Evolutionary conservation across 2,888 invertebrate genomes (phyloP), one percentile per base, ranked within the genome.

Genomic region (Drepana falcataria): DNA sequence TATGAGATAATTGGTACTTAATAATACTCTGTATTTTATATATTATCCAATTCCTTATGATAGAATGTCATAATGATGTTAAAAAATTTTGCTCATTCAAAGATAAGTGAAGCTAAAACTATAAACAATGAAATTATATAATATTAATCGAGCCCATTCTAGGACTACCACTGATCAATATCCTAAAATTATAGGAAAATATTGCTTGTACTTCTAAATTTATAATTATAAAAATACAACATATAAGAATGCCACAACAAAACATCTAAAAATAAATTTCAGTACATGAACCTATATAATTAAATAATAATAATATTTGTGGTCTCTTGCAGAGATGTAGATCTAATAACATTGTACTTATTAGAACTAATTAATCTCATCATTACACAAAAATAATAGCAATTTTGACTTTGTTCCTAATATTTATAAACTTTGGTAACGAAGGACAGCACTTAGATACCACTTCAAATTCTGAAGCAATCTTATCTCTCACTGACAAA

Each of bases 371-470:
- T 41, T 40, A 48, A 44, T 44, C 48, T 48, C 40, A 51, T 34
- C 37, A 34, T 40, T 51, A 40, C 21, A 35, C 34, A 40, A 33
- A 49, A 34, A 51, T 33, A 40, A 34, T 40, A 3, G 34, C 34
- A 41, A 51, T 51, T 48, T 47, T 34, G 33, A 49, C 52, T 60
- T 44, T 44, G 44, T 44, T 54, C 53, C 54, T 59, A 59, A 63
- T 59, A 63, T 59, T 61, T 59, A 52, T 59, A 64, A 59, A 63
- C 71, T 74, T 73, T 73, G 70, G 70, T 73, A 72, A 68, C 63
- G 69, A 65, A 68, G 21, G 58, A 60, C 63, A 67, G 55, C 53
- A 61, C 63, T 73, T 64, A 69, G 61, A 68, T 63, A 60, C 65
- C 61, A 54, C 41, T 65, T 67, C 60, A 59, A 53, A 49, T 61